Base-by-base conservation (phyloP, 2,113 vertebrate genomes). In the Benitochromis conjunctus region DNA sequence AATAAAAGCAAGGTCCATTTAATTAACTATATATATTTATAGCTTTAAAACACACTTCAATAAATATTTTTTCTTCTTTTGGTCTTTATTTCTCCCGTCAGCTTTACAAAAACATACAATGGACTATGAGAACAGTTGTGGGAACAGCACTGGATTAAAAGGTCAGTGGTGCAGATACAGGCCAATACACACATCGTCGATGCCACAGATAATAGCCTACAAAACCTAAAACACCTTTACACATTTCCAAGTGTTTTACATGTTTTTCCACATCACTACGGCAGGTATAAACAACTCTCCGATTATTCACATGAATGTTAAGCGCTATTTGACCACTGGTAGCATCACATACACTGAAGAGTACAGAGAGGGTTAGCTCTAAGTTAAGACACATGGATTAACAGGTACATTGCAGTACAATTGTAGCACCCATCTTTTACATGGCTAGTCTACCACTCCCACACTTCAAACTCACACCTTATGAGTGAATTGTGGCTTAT, bases 1-100 rank as follows among this genome's bases (percentile, higher is more conserved):
- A 96, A 96, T 96, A 95, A 96, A 97, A 96, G 94, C 94, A 93
- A 94, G 82, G 85, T 94, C 79, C 85, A 90, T 94, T 94, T 92
- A 93, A 94, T 94, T 91, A 76, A 92, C 94, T 76, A 86, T 90
- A 87, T 92, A 86, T 87, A 91, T 93, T 87, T 89, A 69, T 91
- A 77, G 57, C 87, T 92, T 95, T 92, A 88, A 94, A 94, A 94
- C 95, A 96, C 95, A 91, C 91, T 94, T 96, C 90, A 96, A 96
- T 97, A 97, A 96, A 96, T 97, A 96, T 79, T 94, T 91, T 76
- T 94, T 86, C 80, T 81, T 86, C 60, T 88, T 86, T 90, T 89
- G 74, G 71, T 84, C 46, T 80, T 85, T 83, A 84, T 66, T 86
- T 85, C 58, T 56, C 24, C 77, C 34, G 54, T 92, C 31, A 87